These are phyloP conservation scores for Aselliscus stoliczkanus DNA, from an alignment of 2,797 vertebrate genomes.

Conservation along the genomic window DNA sequence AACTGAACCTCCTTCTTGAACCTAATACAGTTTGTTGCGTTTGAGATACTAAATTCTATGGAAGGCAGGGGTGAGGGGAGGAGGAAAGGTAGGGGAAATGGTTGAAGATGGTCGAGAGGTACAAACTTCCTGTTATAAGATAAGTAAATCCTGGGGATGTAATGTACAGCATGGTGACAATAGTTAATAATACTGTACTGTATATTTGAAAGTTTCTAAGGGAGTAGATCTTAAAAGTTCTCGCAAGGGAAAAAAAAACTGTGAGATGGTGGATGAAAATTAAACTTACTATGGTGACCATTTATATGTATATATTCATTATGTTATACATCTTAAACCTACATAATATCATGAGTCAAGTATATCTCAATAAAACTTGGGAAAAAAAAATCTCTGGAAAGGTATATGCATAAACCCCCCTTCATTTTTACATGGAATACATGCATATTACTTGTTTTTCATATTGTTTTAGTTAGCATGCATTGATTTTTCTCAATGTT, in stretches of 20 bases:
- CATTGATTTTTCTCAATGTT: background rate
- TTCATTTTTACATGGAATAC: background rate
- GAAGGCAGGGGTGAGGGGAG: background rate
- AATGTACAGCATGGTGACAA: background rate
- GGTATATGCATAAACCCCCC: accelerated
- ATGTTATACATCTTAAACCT: background rate
- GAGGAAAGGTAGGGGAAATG: background rate
- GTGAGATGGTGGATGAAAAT: background rate
- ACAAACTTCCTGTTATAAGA: background rate
- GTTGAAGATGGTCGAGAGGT: background rate
- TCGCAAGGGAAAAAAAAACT: background rate
- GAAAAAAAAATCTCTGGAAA: background rate
- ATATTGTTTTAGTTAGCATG: background rate
- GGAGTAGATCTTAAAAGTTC: background rate
- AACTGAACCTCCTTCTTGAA: background rate
- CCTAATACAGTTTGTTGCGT: background rate
- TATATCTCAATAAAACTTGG: background rate
- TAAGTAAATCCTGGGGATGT: background rate
- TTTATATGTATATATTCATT: background rate
- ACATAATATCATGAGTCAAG: background rate
- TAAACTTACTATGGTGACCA: background rate
- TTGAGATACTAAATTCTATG: background rate
- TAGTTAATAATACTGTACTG: background rate
- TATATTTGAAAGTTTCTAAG: background rate
- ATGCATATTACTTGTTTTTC: background rate